phyloP scores from a whole-genome alignment of 64 coral and sea anemone species.

The Montipora sp. region DNA sequence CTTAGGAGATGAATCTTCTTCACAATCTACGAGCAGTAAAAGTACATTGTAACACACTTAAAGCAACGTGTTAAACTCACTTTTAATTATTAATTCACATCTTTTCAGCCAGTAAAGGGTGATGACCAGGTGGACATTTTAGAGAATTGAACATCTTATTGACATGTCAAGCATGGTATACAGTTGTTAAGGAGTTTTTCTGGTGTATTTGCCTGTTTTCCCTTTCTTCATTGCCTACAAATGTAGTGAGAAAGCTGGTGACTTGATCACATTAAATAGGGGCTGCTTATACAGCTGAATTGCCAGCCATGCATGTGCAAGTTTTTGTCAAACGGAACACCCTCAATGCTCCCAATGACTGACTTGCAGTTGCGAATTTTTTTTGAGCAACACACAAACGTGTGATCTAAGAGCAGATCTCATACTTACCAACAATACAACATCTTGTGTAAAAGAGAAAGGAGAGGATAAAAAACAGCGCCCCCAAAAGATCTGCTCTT shows the following conservation, averaged over 20 bases:
- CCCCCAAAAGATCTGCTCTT: conserved; percentile 82
- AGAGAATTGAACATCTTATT: no score
- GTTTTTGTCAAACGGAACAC: no score
- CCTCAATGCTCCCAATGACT: no score
- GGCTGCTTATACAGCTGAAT: no score
- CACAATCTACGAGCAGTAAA: conserved; percentile 10
- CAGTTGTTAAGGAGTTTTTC: no score
- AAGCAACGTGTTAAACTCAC: background rate
- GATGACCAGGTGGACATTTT: no score
- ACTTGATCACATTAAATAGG: no score
- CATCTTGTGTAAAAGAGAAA: conserved; percentile 73
- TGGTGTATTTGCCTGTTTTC: no score
- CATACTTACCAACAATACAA: conserved; percentile 36
- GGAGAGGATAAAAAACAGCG: conserved; percentile 76
- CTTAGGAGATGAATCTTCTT: background rate
- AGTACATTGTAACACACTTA: background rate
- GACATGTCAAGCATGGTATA: no score
- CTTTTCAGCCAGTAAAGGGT: background rate
- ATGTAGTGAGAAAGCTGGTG: no score
- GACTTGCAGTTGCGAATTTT: background rate
- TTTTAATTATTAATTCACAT: background rate
- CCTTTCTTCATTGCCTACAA: no score
- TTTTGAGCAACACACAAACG: background rate
- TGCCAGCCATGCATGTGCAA: no score
- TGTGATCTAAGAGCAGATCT: background rate